These are phyloP conservation scores for Tapirus indicus DNA, from an alignment of 2,797 vertebrate species.

Conservation along the genomic window DNA sequence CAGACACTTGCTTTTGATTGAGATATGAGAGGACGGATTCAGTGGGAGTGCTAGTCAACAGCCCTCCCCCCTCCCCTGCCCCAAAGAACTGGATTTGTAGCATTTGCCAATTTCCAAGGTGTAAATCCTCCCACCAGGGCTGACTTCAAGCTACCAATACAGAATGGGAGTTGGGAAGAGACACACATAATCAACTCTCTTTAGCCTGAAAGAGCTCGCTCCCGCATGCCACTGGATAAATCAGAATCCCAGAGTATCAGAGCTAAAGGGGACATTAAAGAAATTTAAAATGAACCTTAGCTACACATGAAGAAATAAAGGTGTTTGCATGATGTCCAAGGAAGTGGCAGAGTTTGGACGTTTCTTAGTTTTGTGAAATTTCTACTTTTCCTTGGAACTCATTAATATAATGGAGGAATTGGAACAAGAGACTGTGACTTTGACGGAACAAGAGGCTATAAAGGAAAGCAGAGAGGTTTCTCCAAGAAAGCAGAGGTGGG, in stretches of 20 bases:
- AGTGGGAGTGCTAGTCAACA: neutral
- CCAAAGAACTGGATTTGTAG: neutral
- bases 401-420: neutral
- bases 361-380: neutral
- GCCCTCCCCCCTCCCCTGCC: rapidly evolving
- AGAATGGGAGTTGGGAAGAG: neutral
- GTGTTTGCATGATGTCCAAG: constrained; percentile 16
- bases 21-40: neutral
- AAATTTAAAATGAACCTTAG: neutral
- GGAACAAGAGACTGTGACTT: neutral
- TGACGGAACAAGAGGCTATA: neutral
- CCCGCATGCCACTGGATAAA: neutral
- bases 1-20: neutral
- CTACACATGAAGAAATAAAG: neutral
- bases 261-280: neutral
- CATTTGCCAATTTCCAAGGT: neutral
- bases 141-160: neutral
- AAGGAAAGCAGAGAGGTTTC: constrained; percentile 9
- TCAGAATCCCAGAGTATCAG: neutral
- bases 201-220: neutral
- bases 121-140: neutral
- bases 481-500: neutral
- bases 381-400: constrained; percentile 7
- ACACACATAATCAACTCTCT: rapidly evolving
- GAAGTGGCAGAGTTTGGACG: neutral